Percentiles rank a stretch among this genome's conserved stretches.
Evolutionary conservation across 2,888 invertebrate genomes (phyloP).

Genomic region (Tipula unca): DNA sequence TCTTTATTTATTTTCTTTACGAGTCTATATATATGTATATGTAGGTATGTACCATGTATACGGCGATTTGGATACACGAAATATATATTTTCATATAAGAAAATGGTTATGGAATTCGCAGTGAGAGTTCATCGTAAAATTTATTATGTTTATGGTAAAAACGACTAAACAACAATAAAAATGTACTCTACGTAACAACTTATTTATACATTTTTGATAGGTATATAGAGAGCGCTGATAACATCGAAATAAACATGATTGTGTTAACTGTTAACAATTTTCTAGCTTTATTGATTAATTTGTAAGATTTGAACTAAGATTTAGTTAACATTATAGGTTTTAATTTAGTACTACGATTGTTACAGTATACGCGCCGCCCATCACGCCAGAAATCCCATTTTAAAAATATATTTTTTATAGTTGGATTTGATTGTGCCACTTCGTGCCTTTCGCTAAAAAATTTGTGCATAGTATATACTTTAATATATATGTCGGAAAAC

Average conservation of each 20-base stretch:
- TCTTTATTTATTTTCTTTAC: not conserved
- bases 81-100: not conserved
- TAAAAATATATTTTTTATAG: too few relatives aligned
- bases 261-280: not conserved
- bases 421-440: too few relatives aligned
- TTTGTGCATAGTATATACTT: too few relatives aligned
- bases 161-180: not conserved
- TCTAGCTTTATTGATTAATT: not conserved
- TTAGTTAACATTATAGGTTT: not conserved
- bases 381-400: too few relatives aligned
- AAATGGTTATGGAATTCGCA: not conserved
- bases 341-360: too few relatives aligned
- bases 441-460: too few relatives aligned
- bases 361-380: too few relatives aligned
- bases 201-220: not conserved
- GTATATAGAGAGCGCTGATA: not conserved
- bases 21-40: not conserved
- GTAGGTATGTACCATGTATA: too few relatives aligned
- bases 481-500: too few relatives aligned
- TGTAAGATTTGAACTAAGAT: not conserved
- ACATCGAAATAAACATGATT: not conserved
- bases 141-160: not conserved
- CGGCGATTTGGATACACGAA: not conserved
- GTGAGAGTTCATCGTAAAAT: not conserved
- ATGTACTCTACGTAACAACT: not conserved